Evolutionary conservation across 2,888 invertebrate genomes (phyloP).

Genomic region (Meteorus cinctellus): DNA sequence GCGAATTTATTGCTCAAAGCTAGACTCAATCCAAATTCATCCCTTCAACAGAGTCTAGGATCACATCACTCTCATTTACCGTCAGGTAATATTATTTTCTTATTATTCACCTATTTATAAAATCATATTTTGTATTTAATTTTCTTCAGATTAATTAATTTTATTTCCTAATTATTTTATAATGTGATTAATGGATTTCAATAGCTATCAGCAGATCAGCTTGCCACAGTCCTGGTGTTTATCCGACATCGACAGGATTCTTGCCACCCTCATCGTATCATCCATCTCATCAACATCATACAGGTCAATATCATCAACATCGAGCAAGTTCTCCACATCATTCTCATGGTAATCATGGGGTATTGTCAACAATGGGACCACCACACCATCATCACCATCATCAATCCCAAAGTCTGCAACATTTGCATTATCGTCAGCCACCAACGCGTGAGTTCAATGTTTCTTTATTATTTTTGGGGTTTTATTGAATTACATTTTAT

Average conservation of each 20-base stretch:
- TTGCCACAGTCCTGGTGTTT: slow-evolving; percentile 71
- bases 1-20: slow-evolving; percentile 81
- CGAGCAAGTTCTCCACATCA: slow-evolving; percentile 70
- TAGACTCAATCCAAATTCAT: slow-evolving; percentile 83
- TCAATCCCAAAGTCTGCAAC: slow-evolving; percentile 69
- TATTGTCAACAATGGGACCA: slow-evolving; percentile 71
- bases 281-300: slow-evolving; percentile 67
- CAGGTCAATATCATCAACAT: slow-evolving; percentile 69
- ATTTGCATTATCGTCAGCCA: slow-evolving; percentile 70
- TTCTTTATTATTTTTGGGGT: neutral
- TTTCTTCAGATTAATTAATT: neutral
- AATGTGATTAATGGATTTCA: neutral
- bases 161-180: slow-evolving; percentile 1
- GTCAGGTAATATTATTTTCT: slow-evolving; percentile 61
- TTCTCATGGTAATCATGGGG: slow-evolving; percentile 65
- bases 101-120: neutral
- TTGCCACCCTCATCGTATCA: slow-evolving; percentile 68
- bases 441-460: slow-evolving; percentile 67
- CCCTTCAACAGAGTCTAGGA: slow-evolving; percentile 69
- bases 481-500: slow-evolving; percentile 14
- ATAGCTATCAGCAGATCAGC: slow-evolving; percentile 68
- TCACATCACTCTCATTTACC: slow-evolving; percentile 71
- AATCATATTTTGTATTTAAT: slow-evolving; percentile 5
- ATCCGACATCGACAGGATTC: slow-evolving; percentile 68
- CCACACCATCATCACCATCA: slow-evolving; percentile 68